Base-by-base conservation (phyloP, 2,113 vertebrate genomes). In the Corapipo altera region DNA sequence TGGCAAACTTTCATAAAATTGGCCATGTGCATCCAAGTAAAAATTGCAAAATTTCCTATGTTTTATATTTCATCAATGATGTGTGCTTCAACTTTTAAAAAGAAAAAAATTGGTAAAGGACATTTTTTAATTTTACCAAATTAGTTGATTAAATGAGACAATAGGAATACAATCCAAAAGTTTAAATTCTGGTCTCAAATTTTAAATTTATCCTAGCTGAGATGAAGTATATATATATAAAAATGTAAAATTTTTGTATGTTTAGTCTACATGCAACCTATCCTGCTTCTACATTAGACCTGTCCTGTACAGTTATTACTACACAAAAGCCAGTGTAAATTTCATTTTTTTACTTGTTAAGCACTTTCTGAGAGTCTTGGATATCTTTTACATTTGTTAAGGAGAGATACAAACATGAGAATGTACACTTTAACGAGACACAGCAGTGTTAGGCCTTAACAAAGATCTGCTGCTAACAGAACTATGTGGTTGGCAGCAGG, bases 351-450 rank as follows among this genome's bases (percentile, higher is more conserved):
- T 5, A 33, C 19, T 67, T 57, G 28, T 66, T 43, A 54, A 30
- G 27, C 7, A 12, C 64, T 85, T 65, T 49, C 49, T 92, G 41
- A 74, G 41, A 33, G 20, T 52, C 57, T 44, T 85, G 9, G 14
- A 64, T 85, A 12, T 46, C 11, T 84, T 85, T 44, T 72, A 22
- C 22, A 9, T 93, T 81, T 74, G 33, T 78, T 81, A 16, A 46
- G 32, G 54, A 72, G 32, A 73, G 39, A 35, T 3, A 48, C 1
- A 22, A 89, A 27, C 23, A 27, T 33, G 49, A 69, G 54, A 82
- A 43, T 12, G 9, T 52, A 12, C 2, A 3, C 28, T 66, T 72
- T 22, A 57, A 65, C 0, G 0, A 65, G 57, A 35, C 20, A n/a
- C 41, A 51, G 46, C 46, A 70, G 30, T 11, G 11, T 74, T 59